Base-by-base conservation (phyloP, 2,888 invertebrate species). In the Malachius bipustulatus region DNA sequence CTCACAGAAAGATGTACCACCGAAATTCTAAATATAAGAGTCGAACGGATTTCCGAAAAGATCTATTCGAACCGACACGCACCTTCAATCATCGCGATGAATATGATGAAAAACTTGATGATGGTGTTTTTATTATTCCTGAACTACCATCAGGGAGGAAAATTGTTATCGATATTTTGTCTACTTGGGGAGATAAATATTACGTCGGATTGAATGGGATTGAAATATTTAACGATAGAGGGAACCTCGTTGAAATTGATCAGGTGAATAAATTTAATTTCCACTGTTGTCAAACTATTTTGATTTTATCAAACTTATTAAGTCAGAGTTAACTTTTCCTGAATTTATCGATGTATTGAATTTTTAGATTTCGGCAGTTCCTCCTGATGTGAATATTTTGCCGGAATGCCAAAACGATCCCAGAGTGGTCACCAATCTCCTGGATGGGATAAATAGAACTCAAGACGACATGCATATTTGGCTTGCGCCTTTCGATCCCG, bases 131-230 rank as follows among this genome's bases (percentile, higher is more conserved):
- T 56, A 65, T 79, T 26, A 82, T 85, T 41, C 85, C 84, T 0
- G 80, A 82, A 58, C 62, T 83, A 45, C 85, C 84, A 1, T 62
- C 61, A 41, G 85, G 84, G n/a, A 63, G 67, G 48, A 59, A 70
- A 35, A 53, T 85, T 48, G 69, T 71, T 43, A 63, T 85, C 35
- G 75, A 77, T 55, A 80, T 85, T 44, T 62, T 70, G 37, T 70
- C 69, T 11, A 82, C 83, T 16, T 85, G 85, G 85, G 85, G 84
- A 4, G 85, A 85, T 55, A 73, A 73, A 46, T 75, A 81, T 59
- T 75, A 80, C 47, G 77, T 85, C 9, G 85, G 84, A 1, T 58
- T 85, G 35, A 84, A 82, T 53, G 84, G 83, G 2, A 70, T 85
- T 34, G 83, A 85, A 57, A 60, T 84, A 41, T 85, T 82, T 54